A percentile compares a stretch with the other conserved stretches of the same genome.
These are phyloP conservation scores for Acrossocheilus fasciatus DNA, from an alignment of 2,797 vertebrate species.

Conservation along the genomic window DNA sequence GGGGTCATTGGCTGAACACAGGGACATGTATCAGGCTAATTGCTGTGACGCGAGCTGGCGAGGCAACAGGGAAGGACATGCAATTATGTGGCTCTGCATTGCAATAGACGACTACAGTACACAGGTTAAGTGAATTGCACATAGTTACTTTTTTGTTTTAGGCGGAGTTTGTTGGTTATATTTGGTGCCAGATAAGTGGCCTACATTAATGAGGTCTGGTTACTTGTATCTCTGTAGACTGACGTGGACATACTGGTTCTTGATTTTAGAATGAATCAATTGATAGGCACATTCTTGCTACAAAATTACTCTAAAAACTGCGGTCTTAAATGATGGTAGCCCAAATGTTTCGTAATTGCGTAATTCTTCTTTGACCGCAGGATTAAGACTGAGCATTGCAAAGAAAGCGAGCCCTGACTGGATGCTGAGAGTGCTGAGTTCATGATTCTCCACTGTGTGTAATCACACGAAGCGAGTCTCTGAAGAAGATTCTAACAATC, in stretches of 20 bases:
- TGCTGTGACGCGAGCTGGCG: constrained; percentile 23
- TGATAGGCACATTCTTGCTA: background rate
- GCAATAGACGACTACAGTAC: background rate
- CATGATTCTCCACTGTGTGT: background rate
- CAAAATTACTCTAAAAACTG: background rate
- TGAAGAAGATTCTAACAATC: constrained; percentile 58
- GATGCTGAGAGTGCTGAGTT: background rate
- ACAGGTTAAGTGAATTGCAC: background rate
- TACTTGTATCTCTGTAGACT: background rate
- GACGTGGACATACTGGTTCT: background rate
- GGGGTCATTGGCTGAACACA: constrained; percentile 28
- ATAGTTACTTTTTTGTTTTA: background rate
- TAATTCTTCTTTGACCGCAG: background rate
- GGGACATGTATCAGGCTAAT: constrained; percentile 39
- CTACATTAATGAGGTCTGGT: background rate
- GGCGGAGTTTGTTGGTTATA: background rate
- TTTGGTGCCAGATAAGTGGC: background rate
- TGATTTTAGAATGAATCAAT: background rate
- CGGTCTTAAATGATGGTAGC: background rate
- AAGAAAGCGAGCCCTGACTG: background rate
- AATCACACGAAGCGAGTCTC: background rate
- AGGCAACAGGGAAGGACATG: background rate
- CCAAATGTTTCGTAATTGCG: background rate
- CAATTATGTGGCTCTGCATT: background rate
- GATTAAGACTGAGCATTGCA: background rate